A percentile compares a stretch with the other conserved stretches of the same genome.
Conservation (phyloP, 2,113 vertebrate genomes). For the Hemiscyllium ocellatum region DNA sequence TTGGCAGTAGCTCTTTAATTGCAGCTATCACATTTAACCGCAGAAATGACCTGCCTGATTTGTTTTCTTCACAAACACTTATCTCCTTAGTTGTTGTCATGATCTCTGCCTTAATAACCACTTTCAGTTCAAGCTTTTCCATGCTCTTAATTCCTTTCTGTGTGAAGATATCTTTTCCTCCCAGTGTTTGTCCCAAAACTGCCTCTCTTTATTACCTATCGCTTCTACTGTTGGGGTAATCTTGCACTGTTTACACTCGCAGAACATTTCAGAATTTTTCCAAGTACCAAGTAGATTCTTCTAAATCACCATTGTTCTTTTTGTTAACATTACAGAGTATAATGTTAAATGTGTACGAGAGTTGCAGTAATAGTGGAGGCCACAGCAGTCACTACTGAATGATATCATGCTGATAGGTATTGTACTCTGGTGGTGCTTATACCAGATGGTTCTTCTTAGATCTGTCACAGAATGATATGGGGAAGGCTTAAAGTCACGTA, state of each 20-base stretch:
- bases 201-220: not conserved
- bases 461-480: not conserved
- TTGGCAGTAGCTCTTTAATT: not conserved
- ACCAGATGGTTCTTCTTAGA: not conserved
- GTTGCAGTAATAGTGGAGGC: not conserved
- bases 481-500: not conserved
- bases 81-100: not conserved
- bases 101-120: not conserved
- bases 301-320: not conserved
- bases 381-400: not conserved
- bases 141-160: not conserved
- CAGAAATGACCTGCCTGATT: not conserved
- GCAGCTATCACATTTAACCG: not conserved
- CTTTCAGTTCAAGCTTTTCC: not conserved
- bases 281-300: not conserved
- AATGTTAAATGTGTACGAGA: not conserved
- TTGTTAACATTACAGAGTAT: not conserved
- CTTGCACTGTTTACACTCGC: not conserved
- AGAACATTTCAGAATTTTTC: not conserved
- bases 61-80: not conserved
- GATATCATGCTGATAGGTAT: not conserved
- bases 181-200: not conserved
- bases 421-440: not conserved
- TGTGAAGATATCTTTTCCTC: not conserved
- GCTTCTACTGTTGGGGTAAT: no score